These are phyloP conservation scores for Heloderma charlesbogerti DNA, from an alignment of 2,113 vertebrate species.

Conservation along the genomic window DNA sequence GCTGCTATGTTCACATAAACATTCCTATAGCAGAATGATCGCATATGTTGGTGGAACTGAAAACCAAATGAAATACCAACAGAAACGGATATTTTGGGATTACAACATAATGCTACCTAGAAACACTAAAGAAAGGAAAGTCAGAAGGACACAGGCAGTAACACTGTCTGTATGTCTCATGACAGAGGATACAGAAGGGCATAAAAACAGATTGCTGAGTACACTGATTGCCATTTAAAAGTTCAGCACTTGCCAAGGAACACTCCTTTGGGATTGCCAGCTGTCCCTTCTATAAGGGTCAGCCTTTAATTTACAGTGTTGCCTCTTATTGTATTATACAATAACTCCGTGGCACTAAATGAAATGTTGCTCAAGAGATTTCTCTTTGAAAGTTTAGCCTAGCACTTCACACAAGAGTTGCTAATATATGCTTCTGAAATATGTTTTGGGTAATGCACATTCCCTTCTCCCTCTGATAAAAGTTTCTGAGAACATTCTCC, in stretches of 20 bases:
- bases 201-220: not conserved
- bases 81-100: not conserved
- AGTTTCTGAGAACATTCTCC: not conserved
- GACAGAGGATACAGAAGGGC: rapidly evolving
- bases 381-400: not conserved
- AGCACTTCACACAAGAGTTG: not conserved
- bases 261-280: not conserved
- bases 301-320: not conserved
- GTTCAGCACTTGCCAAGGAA: conserved; percentile 6
- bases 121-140: not conserved
- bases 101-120: not conserved
- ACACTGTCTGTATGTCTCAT: not conserved
- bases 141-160: not conserved
- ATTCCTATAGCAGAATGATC: not conserved
- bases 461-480: not conserved
- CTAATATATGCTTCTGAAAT: rapidly evolving
- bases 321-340: not conserved
- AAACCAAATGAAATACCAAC: not conserved
- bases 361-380: not conserved
- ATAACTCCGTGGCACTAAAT: not conserved
- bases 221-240: rapidly evolving
- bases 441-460: not conserved
- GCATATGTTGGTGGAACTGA: not conserved
- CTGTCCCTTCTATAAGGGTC: not conserved
- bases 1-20: not conserved